Percentiles rank a stretch among this genome's conserved stretches.
Evolutionary conservation across 1,140 invertebrate genomes (phyloP).

Genomic region (Bombyx mandarina): DNA sequence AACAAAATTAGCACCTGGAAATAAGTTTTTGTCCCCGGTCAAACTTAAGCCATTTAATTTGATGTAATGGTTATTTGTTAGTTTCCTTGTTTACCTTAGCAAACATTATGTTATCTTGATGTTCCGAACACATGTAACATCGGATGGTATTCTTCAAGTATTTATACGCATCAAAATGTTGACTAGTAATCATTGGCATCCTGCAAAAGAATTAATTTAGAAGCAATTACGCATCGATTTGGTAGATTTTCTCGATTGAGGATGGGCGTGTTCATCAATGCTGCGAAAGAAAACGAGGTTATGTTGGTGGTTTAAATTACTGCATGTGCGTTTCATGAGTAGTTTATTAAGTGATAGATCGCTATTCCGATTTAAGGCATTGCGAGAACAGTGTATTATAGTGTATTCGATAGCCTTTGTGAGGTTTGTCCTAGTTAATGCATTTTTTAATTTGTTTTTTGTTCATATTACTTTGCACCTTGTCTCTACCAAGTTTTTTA

Average conservation of each 20-base stretch:
- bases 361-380: too few relatives aligned
- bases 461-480: too few relatives aligned
- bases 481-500: too few relatives aligned
- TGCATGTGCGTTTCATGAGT: too few relatives aligned
- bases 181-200: slow-evolving; percentile 16
- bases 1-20: slow-evolving; percentile 15
- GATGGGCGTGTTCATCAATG: slow-evolving; percentile 17
- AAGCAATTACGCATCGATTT: slow-evolving; percentile 17
- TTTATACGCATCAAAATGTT: slow-evolving; percentile 25
- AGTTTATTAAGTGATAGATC: too few relatives aligned
- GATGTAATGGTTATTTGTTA: neutral
- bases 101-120: slow-evolving; percentile 25
- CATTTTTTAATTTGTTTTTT: too few relatives aligned
- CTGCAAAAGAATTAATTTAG: slow-evolving; percentile 14
- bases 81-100: slow-evolving; percentile 32
- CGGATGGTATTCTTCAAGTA: slow-evolving; percentile 17
- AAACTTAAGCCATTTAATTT: neutral
- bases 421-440: too few relatives aligned
- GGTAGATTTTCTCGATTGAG: slow-evolving; percentile 14
- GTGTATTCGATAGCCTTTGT: too few relatives aligned
- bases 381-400: too few relatives aligned
- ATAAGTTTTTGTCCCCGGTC: neutral
- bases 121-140: slow-evolving; percentile 12
- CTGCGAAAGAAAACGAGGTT: slow-evolving; percentile 9
- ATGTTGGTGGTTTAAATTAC: slow-evolving; percentile 4